These are phyloP conservation scores for Cosmopolites sordidus DNA, from an alignment of 2,888 invertebrate genomes.

Conservation along the genomic window DNA sequence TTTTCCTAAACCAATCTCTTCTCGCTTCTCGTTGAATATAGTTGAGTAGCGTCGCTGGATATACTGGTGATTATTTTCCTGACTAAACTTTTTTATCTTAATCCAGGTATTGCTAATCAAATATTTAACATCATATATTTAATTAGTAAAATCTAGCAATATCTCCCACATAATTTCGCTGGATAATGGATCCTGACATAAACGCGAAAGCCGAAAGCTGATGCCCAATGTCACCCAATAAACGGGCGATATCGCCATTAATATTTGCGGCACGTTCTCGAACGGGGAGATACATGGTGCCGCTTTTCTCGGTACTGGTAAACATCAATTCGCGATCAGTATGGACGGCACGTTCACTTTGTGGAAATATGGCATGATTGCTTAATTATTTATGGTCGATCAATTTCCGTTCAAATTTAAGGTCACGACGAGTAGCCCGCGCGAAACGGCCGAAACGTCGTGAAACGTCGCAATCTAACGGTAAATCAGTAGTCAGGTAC, in stretches of 20 bases:
- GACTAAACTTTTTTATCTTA: too few relatives aligned
- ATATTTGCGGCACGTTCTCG: constrained; percentile 13
- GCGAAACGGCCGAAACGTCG: not conserved
- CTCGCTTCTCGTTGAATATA: too few relatives aligned
- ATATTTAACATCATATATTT: too few relatives aligned
- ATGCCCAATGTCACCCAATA: constrained; percentile 21
- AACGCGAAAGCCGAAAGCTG: not conserved
- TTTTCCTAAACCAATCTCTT: too few relatives aligned
- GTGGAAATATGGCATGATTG: constrained; percentile 30
- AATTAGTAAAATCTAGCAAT: too few relatives aligned
- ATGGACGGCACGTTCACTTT: constrained; percentile 22
- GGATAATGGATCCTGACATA: too few relatives aligned
- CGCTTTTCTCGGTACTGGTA: constrained; percentile 22
- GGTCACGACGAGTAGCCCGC: constrained; percentile 8
- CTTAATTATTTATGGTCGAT: constrained; percentile 30
- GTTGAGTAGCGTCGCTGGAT: too few relatives aligned
- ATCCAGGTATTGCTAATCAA: too few relatives aligned
- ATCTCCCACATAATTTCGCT: too few relatives aligned
- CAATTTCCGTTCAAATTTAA: constrained; percentile 29
- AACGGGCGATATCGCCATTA: constrained; percentile 10
- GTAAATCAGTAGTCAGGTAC: not conserved
- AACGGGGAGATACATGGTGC: constrained; percentile 13
- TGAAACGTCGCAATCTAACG: not conserved
- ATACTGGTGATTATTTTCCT: too few relatives aligned
- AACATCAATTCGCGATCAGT: constrained; percentile 12